phyloP scores from a whole-genome alignment of 2,888 invertebrate species.

The Pheosia gnoma region DNA sequence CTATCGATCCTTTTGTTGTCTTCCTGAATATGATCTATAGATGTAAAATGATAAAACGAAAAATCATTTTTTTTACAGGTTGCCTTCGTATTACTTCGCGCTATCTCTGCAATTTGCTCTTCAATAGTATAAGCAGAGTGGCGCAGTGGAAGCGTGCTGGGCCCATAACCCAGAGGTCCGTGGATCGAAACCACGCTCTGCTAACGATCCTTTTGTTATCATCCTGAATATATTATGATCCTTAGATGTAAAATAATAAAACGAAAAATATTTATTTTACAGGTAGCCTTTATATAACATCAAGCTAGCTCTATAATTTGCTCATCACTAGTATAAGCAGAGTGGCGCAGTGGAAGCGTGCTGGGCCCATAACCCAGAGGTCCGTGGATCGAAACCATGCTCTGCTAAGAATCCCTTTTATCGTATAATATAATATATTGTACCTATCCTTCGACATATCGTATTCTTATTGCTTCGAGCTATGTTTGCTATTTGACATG shows the following conservation, averaged over 20 bases:
- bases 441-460: too few relatives aligned
- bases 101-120: background rate
- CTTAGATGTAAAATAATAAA: too few relatives aligned
- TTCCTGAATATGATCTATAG: too few relatives aligned
- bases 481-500: too few relatives aligned
- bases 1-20: constrained; percentile 55
- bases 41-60: too few relatives aligned
- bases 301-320: background rate
- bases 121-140: constrained; percentile 84
- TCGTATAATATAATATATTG: too few relatives aligned
- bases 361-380: constrained; percentile 95
- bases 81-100: too few relatives aligned
- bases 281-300: background rate
- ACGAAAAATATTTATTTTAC: too few relatives aligned
- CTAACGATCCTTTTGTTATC: constrained; percentile 9
- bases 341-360: constrained; percentile 93
- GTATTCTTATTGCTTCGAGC: background rate
- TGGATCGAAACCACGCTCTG: constrained; percentile 89
- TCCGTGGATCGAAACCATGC: constrained; percentile 95
- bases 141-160: constrained; percentile 93
- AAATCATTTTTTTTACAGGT: too few relatives aligned
- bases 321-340: constrained; percentile 66
- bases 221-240: constrained; percentile 30
- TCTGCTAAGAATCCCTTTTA: constrained; percentile 77
- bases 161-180: constrained; percentile 95